Base-by-base conservation (phyloP, 2,113 vertebrate genomes). In the Dolichallabes microphthalmus region DNA sequence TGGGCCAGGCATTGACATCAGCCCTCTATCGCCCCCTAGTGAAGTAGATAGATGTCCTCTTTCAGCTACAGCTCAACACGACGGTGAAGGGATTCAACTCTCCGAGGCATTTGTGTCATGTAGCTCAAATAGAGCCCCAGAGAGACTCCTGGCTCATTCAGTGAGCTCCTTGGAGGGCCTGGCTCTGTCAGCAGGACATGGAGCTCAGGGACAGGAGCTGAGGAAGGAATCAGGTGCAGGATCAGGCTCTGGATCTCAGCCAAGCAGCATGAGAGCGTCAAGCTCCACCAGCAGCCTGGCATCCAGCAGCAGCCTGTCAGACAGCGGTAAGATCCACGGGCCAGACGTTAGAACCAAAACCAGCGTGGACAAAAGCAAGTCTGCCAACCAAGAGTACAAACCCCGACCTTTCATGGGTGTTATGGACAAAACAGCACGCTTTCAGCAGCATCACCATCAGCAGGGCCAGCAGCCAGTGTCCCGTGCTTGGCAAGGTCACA, bases 381-480 rank as follows among this genome's bases (percentile, higher is more conserved):
- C 94, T 74, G 90, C 82, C 27, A 74, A 93, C 52, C 96, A 91
- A 89, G 98, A 98, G 35, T 95, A 96, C 89, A 96, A 98, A 78
- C 95, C 96, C 22, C 95, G 98, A 81, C 96, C 88, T 0, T 99
- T 99, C 81, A 99, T 99, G 98, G 98, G 98, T 14, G 92, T 99
- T 89, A 99, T 91, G 87, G 98, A 99, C 90, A 99, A 99, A 93
- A 98, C 95, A 0, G 97, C 96, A 0, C 92, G 98, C 86, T 97
- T 96, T 85, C 95, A 95, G 53, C 96, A 89, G 71, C 89, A 87
- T 32, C 88, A 84, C 66, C 76, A 63, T n/a, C 82, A 89, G 86
- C 91, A 90, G 12, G 85, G 89, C 52, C 89, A 90, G 55, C 90
- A 88, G 83, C 74, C 88, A 0, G 75, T 75, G 3, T 63, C 91